Conservation (phyloP, 2,113 vertebrate species). For the Electrona antarctica region DNA sequence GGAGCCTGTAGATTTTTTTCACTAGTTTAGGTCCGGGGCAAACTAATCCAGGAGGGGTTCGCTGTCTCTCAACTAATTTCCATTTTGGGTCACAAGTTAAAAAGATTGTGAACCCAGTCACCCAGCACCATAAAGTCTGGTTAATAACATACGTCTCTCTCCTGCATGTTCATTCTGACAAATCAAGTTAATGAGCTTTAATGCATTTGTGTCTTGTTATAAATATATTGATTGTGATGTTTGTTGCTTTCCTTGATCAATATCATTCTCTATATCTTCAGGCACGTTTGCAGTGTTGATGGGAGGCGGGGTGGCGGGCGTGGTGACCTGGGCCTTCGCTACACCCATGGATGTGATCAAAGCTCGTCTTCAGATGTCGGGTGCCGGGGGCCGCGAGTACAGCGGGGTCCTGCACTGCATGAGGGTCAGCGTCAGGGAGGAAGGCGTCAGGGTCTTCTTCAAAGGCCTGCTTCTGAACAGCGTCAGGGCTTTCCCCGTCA, state of each 20-base stretch:
- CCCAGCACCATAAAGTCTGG: too few relatives aligned
- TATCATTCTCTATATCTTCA: conserved; percentile 32
- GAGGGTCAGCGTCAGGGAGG: conserved; percentile 73
- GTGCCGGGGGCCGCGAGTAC: conserved; percentile 71
- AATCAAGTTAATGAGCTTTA: too few relatives aligned
- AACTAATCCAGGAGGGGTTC: too few relatives aligned
- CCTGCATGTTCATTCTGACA: too few relatives aligned
- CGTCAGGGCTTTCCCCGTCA: conserved; percentile 85
- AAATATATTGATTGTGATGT: not conserved
- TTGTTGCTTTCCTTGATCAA: not conserved
- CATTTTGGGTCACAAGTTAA: too few relatives aligned
- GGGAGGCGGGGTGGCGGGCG: conserved; percentile 81
- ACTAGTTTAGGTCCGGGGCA: too few relatives aligned
- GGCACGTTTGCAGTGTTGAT: conserved; percentile 74
- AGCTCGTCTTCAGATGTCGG: conserved; percentile 84
- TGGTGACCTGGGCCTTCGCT: conserved; percentile 79
- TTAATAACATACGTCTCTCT: too few relatives aligned
- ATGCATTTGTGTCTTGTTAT: too few relatives aligned
- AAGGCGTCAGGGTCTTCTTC: conserved; percentile 80
- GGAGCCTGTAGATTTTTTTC: too few relatives aligned
- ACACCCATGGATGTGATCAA: conserved; percentile 87
- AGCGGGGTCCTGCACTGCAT: conserved; percentile 81
- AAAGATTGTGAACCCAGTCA: too few relatives aligned
- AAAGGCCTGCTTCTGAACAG: conserved; percentile 83
- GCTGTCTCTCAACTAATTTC: too few relatives aligned